Percentiles rank a stretch among this genome's conserved stretches.
phyloP scores from a whole-genome alignment of 1,140 invertebrate genomes.

The Oreohelix idahoensis region DNA sequence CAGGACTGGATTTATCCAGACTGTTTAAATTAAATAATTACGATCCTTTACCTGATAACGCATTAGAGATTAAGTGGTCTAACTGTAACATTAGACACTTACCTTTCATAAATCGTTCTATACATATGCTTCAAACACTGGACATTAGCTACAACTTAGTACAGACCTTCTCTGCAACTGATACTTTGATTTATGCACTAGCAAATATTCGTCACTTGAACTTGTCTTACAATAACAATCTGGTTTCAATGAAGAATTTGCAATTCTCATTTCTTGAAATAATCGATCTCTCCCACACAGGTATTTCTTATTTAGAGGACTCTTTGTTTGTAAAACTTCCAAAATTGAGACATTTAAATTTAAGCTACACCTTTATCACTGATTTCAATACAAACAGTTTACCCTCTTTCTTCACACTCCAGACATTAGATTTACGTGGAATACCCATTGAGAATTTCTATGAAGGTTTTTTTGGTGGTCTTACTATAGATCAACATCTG shows the following conservation, averaged over 20 bases:
- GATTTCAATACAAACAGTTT: not conserved
- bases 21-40: not conserved
- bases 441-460: not conserved
- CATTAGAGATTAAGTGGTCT: not conserved
- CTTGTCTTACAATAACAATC: not conserved
- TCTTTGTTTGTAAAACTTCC: not conserved
- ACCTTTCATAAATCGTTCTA: too few relatives aligned
- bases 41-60: too few relatives aligned
- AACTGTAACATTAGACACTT: too few relatives aligned
- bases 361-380: not conserved
- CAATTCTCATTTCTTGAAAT: not conserved
- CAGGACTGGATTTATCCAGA: not conserved
- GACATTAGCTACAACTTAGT: not conserved
- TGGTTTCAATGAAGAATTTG: not conserved
- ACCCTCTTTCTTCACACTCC: not conserved
- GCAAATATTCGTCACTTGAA: not conserved
- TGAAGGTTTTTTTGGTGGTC: not conserved
- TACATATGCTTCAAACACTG: not conserved
- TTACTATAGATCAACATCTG: not conserved
- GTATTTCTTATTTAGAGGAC: not conserved
- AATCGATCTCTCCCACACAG: not conserved
- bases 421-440: not conserved
- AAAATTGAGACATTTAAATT: not conserved
- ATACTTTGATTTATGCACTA: not conserved
- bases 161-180: not conserved